Conservation (phyloP, 2,797 vertebrate genomes). For the Galaxias olidus region DNA sequence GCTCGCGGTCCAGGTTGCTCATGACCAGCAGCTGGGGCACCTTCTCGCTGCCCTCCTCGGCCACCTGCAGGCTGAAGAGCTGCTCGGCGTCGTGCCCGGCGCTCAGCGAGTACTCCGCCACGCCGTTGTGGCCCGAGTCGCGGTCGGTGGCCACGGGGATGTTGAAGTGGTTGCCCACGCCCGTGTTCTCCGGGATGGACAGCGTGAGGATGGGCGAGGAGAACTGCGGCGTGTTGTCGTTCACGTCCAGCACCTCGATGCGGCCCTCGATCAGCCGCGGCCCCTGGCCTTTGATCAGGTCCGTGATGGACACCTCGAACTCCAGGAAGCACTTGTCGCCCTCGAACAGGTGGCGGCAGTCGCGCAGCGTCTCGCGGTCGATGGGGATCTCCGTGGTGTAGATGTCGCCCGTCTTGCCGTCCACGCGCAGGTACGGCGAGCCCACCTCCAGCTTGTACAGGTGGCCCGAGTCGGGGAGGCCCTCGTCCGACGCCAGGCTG, state of each 20-base stretch:
- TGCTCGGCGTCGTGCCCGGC: slow-evolving; percentile 83
- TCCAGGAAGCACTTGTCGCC: slow-evolving; percentile 90
- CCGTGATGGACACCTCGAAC: slow-evolving; percentile 95
- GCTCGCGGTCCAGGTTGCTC: slow-evolving; percentile 93
- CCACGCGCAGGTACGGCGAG: slow-evolving; percentile 88
- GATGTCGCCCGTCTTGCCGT: slow-evolving; percentile 94
- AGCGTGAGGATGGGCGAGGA: slow-evolving; percentile 89
- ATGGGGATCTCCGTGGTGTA: slow-evolving; percentile 95
- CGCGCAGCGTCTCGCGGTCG: slow-evolving; percentile 87
- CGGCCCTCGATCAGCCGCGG: slow-evolving; percentile 92
- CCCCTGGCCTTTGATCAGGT: slow-evolving; percentile 83
- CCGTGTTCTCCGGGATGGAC: slow-evolving; percentile 94
- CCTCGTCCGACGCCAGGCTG: slow-evolving; percentile 89
- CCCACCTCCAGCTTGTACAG: slow-evolving; percentile 97
- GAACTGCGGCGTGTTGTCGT: slow-evolving; percentile 98
- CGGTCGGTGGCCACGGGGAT: slow-evolving; percentile 89
- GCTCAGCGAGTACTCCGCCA: slow-evolving; percentile 88
- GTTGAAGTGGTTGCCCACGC: slow-evolving; percentile 84
- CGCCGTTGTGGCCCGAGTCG: slow-evolving; percentile 87
- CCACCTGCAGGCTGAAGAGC: slow-evolving; percentile 93
- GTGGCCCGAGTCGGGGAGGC: slow-evolving; percentile 89
- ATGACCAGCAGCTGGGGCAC: slow-evolving; percentile 93
- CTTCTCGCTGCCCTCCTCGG: slow-evolving; percentile 89
- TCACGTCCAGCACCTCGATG: slow-evolving; percentile 93
- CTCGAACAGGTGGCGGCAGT: slow-evolving; percentile 88